Base-by-base conservation (phyloP, 2,113 vertebrate genomes). In the Pogona vitticeps region DNA sequence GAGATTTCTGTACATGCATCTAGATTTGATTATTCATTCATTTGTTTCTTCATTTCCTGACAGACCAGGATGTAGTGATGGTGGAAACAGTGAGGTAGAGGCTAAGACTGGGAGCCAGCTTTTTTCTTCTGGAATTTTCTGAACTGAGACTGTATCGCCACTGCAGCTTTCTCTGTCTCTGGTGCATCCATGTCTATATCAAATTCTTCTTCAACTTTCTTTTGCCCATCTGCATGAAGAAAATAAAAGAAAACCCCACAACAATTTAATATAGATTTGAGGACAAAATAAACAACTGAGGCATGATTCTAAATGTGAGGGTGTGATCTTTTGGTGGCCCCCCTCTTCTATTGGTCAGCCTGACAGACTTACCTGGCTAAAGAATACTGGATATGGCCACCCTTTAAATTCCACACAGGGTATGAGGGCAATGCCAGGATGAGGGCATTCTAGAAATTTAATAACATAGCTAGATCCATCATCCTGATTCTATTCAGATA, bases 51-150 rank as follows among this genome's bases (percentile, higher is more conserved):
- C 72, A 84, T 88, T 95, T 95, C 90, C 92, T 3, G 88, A 92
- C 79, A 91, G 94, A 89, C 92, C 84, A 89, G 92, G 86, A 82
- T 71, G 42, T 77, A 73, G 86, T 92, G 91, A 94, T 87, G 86
- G 2, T 88, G 92, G 68, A 63, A 63, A 70, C 85, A 80, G 88
- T 92, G 94, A 95, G 77, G 84, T 88, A 93, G 86, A n/a, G 92
- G 80, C 96, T 98, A 99, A 90, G 97, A 97, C 96, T 97, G 95
- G 12, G 94, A 90, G 80, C 94, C 94, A 88, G 97, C 96, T 95
- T 99, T 99, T 96, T 99, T 99, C 97, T 99, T 99, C 97, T 99
- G 98, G 96, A 98, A 99, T 96, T 98, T 99, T 94, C 98, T 99
- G 97, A 99, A 99, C 96, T 99, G 98, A 15, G 98, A 99, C 95